phyloP scores from a whole-genome alignment of 2,113 vertebrate genomes.

The Gnathonemus echidnorhynchus region DNA sequence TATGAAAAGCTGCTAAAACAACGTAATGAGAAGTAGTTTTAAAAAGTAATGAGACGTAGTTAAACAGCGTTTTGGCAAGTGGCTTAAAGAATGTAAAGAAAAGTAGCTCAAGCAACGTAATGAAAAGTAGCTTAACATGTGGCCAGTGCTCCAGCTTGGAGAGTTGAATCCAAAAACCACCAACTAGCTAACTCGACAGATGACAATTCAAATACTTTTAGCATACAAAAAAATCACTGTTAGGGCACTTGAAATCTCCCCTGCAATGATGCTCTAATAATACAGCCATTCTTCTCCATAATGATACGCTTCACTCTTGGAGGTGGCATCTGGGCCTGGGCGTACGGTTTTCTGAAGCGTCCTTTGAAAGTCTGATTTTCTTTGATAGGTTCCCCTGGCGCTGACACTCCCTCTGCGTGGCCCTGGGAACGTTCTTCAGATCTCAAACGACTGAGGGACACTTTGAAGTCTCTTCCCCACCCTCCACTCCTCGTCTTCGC shows the following conservation, averaged over 20 bases:
- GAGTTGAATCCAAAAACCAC: background rate
- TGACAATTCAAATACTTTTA: background rate
- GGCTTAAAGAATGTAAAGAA: background rate
- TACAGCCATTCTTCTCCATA: slow-evolving; percentile 4
- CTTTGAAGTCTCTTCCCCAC: slow-evolving; percentile 32
- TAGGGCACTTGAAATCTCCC: background rate
- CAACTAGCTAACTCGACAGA: background rate
- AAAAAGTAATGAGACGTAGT: background rate
- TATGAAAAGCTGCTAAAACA: background rate
- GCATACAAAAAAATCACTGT: background rate
- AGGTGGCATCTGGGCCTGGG: slow-evolving; percentile 15
- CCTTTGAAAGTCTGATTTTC: slow-evolving; percentile 32
- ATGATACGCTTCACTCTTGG: background rate
- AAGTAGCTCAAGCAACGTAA: background rate
- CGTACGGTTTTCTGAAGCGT: slow-evolving; percentile 19
- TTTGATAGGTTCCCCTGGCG: slow-evolving; percentile 37
- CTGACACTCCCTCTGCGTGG: slow-evolving; percentile 18
- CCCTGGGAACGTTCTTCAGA: slow-evolving; percentile 28
- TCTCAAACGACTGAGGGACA: slow-evolving; percentile 27
- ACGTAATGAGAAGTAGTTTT: background rate
- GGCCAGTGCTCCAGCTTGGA: background rate
- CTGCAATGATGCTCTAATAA: background rate
- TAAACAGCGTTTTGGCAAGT: background rate
- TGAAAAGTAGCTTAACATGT: background rate
- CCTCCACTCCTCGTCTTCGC: slow-evolving; percentile 12